Evolutionary conservation across 1,140 invertebrate genomes (phyloP).

Genomic region (Phymorhynchus buccinoides): DNA sequence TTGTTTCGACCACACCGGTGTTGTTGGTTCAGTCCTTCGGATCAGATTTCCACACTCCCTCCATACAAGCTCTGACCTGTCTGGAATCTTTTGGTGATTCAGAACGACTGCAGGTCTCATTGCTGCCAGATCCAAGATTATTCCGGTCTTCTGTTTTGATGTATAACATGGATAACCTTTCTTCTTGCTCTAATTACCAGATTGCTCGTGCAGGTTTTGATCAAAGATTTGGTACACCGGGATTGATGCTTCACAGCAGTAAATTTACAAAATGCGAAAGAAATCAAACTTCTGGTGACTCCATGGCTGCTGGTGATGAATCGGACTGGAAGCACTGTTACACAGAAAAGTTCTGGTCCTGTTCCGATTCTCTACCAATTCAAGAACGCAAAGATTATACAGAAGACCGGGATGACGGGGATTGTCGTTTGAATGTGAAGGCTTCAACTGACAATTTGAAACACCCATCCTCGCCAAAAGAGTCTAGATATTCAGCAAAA

Average conservation of each 20-base stretch:
- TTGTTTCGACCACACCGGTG: background rate
- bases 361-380: too few species aligned
- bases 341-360: background rate
- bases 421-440: too few species aligned
- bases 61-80: conserved; percentile 1
- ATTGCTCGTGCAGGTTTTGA: background rate
- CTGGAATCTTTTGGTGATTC: conserved; percentile 9
- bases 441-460: too few species aligned
- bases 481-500: too few species aligned
- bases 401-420: too few species aligned
- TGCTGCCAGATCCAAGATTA: background rate
- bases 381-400: too few species aligned
- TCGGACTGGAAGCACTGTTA: background rate
- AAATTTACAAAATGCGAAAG: too few species aligned
- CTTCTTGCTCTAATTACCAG: background rate
- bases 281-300: too few species aligned
- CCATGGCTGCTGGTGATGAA: background rate
- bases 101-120: background rate
- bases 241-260: background rate
- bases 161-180: background rate
- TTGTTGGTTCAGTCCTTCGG: background rate
- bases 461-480: too few species aligned
- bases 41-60: background rate
- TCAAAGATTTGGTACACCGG: background rate
- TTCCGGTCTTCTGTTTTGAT: background rate